A percentile compares a stretch with the other conserved stretches of the same genome.
These are phyloP conservation scores for Peribatodes rhomboidaria DNA, from an alignment of 2,888 invertebrate genomes.

Conservation along the genomic window DNA sequence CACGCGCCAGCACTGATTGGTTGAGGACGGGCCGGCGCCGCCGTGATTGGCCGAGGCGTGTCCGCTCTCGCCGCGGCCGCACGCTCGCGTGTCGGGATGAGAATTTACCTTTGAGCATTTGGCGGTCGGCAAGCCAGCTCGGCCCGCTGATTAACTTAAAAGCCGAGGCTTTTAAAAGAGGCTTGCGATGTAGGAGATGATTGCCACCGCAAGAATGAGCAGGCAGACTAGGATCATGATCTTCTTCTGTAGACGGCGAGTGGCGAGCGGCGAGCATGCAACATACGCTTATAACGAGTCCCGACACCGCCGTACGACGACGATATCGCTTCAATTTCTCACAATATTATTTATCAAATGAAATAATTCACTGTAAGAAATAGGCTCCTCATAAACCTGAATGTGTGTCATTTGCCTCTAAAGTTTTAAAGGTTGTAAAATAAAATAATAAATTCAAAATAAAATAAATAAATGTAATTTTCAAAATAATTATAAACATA, in stretches of 20 bases:
- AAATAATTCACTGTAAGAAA: slow-evolving; percentile 38
- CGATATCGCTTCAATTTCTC: slow-evolving; percentile 55
- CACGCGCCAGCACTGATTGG: slow-evolving; percentile 12
- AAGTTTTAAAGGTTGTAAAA: slow-evolving; percentile 49
- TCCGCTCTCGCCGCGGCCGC: slow-evolving; percentile 49
- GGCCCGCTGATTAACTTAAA: slow-evolving; percentile 70
- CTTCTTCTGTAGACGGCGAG: slow-evolving; percentile 91
- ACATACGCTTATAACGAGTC: slow-evolving; percentile 79
- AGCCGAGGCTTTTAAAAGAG: too few relatives aligned
- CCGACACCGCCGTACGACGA: slow-evolving; percentile 52
- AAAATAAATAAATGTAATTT: slow-evolving; percentile 85
- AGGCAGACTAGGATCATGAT: slow-evolving; percentile 97
- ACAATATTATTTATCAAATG: slow-evolving; percentile 36
- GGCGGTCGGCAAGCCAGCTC: slow-evolving; percentile 58
- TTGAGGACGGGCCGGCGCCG: slow-evolving; percentile 6
- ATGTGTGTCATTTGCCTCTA: slow-evolving; percentile 81
- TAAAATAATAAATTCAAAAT: slow-evolving; percentile 72
- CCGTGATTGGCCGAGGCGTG: slow-evolving; percentile 23
- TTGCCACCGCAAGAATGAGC: slow-evolving; percentile 93
- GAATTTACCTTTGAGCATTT: slow-evolving; percentile 80
- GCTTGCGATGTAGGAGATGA: slow-evolving; percentile 85
- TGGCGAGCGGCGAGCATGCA: slow-evolving; percentile 74
- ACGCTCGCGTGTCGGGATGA: slow-evolving; percentile 57
- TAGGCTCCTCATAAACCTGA: slow-evolving; percentile 44
- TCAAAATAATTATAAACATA: slow-evolving; percentile 76